These are phyloP conservation scores for Yponomeuta malinellus DNA, from an alignment of 2,888 invertebrate genomes.

Conservation along the genomic window DNA sequence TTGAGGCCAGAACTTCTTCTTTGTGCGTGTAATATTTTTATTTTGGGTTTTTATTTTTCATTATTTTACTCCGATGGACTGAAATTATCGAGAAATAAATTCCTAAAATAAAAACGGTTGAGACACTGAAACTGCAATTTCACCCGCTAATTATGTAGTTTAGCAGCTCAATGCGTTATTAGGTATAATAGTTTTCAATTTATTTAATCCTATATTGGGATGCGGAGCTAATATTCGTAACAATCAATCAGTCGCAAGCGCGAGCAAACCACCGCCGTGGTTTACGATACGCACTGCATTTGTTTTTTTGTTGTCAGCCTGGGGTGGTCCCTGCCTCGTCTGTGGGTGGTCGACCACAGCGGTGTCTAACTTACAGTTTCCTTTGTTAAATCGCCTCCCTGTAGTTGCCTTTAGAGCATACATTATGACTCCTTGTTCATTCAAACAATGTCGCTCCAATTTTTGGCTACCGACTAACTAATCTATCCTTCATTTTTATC, in stretches of 20 bases:
- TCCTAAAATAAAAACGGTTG: no score
- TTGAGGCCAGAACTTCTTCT: conserved; percentile 5
- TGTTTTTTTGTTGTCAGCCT: conserved; percentile 35
- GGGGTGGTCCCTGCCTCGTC: conserved; percentile 34
- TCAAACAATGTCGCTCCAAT: neutral
- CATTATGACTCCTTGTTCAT: neutral
- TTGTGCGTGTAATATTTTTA: neutral
- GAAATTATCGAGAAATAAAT: no score
- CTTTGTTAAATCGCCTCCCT: conserved; percentile 17
- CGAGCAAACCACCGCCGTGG: conserved; percentile 29
- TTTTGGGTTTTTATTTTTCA: neutral
- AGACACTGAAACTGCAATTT: no score
- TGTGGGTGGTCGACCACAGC: conserved; percentile 52
- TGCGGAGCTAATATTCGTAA: conserved; percentile 13
- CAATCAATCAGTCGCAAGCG: conserved; percentile 33
- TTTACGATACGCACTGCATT: conserved; percentile 31
- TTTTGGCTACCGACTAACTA: neutral
- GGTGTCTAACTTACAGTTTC: conserved; percentile 17
- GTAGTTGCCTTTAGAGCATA: neutral
- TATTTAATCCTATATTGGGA: neutral
- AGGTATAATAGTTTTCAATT: neutral
- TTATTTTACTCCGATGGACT: neutral
- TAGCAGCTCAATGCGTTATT: no score
- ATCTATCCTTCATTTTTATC: conserved; percentile 13
- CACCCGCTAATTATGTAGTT: neutral